Conservation (phyloP, 1,140 invertebrate genomes). For the Trichoplusia ni region DNA sequence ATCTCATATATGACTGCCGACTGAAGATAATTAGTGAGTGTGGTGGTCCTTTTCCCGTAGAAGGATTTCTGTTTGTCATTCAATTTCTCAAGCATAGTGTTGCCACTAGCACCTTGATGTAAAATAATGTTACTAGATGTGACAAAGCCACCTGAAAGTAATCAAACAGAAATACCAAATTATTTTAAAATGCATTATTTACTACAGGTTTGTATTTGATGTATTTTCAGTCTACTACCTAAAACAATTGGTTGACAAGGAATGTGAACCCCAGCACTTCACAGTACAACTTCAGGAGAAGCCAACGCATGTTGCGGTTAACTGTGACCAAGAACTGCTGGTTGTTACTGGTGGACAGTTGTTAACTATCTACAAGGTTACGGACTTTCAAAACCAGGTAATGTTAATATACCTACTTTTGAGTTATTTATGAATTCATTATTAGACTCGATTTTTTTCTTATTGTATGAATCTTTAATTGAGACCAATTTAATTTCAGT, state of each 20-base stretch:
- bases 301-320: slow-evolving; percentile 63
- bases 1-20: no score
- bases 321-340: slow-evolving; percentile 63
- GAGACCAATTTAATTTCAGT: no score
- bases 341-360: slow-evolving; percentile 57
- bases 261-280: slow-evolving; percentile 56
- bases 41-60: slow-evolving; percentile 55
- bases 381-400: slow-evolving; percentile 63
- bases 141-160: slow-evolving; percentile 65
- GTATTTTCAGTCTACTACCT: slow-evolving; percentile 56
- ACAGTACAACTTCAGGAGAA: slow-evolving; percentile 55
- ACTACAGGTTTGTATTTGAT: not conserved
- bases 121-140: slow-evolving; percentile 61
- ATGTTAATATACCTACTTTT: no score
- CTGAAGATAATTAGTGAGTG: slow-evolving; percentile 58
- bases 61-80: slow-evolving; percentile 62
- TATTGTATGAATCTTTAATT: no score
- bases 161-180: not conserved
- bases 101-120: slow-evolving; percentile 48
- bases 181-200: not conserved
- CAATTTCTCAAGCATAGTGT: slow-evolving; percentile 58
- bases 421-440: no score
- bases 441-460: no score
- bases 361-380: slow-evolving; percentile 57
- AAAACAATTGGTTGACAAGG: slow-evolving; percentile 61